Evolutionary conservation across 2,888 invertebrate genomes (phyloP).

Genomic region (Ophion obscuratus): DNA sequence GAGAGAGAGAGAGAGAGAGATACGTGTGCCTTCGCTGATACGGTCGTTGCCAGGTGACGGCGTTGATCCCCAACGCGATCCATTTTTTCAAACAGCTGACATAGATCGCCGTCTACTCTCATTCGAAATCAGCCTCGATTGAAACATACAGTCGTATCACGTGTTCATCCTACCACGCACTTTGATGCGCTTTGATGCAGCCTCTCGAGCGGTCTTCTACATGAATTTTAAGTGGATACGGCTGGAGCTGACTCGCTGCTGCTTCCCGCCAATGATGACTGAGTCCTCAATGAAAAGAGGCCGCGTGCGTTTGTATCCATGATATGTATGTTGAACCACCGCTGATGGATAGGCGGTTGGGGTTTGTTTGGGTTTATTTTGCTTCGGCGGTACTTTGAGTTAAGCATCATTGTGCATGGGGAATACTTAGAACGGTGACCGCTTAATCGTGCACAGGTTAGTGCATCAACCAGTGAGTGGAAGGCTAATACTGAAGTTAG

Average conservation of each 20-base stretch:
- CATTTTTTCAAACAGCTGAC: conserved; percentile 12
- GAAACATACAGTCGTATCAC: background rate
- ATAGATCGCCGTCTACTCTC: conserved; percentile 29
- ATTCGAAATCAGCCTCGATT: conserved; percentile 38
- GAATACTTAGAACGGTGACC: too few relatives aligned
- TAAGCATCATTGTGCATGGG: too few relatives aligned
- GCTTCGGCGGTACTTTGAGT: too few relatives aligned
- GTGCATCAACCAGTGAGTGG: too few relatives aligned
- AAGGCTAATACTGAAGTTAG: too few relatives aligned
- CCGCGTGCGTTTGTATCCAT: background rate
- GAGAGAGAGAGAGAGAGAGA: background rate
- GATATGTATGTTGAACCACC: background rate
- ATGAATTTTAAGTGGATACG: conserved; percentile 14
- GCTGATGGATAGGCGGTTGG: too few relatives aligned
- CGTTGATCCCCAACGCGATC: conserved; percentile 22
- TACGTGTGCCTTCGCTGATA: conserved; percentile 13
- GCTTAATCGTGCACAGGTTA: too few relatives aligned
- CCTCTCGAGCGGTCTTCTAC: background rate
- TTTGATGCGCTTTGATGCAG: conserved; percentile 39
- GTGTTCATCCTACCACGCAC: background rate
- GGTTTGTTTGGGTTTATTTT: too few relatives aligned
- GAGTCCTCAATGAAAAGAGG: conserved; percentile 5
- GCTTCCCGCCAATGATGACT: conserved; percentile 18
- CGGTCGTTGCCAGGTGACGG: conserved; percentile 49
- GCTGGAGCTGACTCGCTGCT: background rate